Evolutionary conservation across 2,113 vertebrate species (phyloP).

Genomic region (Passer montanus): DNA sequence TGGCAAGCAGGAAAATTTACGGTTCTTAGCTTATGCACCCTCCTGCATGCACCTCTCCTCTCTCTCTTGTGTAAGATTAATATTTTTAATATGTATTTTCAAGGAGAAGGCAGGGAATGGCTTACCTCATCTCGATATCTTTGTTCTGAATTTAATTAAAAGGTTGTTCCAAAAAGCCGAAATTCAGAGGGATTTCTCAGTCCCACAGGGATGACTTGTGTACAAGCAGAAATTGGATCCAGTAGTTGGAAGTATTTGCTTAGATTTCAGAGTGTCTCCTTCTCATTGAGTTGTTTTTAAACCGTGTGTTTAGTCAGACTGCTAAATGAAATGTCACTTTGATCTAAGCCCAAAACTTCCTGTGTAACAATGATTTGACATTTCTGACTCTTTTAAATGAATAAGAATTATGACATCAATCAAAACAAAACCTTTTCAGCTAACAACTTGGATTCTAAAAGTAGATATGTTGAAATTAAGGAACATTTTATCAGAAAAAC

Average conservation of each 20-base stretch:
- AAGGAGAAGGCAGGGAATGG: background rate
- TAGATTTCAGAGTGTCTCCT: background rate
- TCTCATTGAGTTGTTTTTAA: background rate
- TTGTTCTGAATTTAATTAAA: background rate
- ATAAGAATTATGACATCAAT: background rate
- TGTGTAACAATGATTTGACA: background rate
- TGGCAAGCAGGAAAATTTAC: background rate
- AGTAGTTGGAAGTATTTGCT: background rate
- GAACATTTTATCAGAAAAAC: background rate
- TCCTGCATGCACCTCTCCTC: background rate
- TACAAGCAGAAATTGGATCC: background rate
- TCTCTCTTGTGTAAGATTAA: background rate
- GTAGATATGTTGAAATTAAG: background rate
- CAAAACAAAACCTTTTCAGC: slow-evolving; percentile 7
- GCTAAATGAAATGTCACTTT: background rate
- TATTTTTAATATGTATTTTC: background rate
- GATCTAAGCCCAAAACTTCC: slow-evolving; percentile 3
- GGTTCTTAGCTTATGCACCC: background rate
- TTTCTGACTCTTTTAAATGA: background rate
- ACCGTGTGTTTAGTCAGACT: background rate
- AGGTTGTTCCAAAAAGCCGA: background rate
- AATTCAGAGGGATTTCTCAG: background rate
- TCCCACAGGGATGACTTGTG: background rate
- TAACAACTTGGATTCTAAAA: background rate
- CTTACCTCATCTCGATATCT: background rate